Percentiles rank a stretch among this genome's conserved stretches.
Conservation (phyloP, 2,888 invertebrate species). For the Parasteatoda lunata region DNA sequence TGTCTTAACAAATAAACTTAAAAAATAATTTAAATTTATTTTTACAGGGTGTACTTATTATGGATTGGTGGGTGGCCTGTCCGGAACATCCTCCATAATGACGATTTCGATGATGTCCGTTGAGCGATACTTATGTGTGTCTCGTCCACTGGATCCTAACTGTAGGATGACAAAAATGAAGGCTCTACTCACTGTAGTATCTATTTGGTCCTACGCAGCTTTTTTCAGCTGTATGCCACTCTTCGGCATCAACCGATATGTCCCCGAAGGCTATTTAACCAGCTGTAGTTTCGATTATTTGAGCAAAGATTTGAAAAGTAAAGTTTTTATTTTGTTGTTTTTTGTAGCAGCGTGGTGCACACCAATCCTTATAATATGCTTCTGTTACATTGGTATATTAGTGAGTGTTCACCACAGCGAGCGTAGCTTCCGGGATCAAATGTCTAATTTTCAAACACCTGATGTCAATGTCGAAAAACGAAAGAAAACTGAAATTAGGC, state of each 20-base stretch:
- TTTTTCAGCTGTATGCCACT: slow-evolving; percentile 83
- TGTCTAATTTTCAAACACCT: neutral
- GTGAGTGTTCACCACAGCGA: slow-evolving; percentile 70
- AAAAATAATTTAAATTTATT: neutral
- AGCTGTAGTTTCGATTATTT: slow-evolving; percentile 91
- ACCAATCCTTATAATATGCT: slow-evolving; percentile 82
- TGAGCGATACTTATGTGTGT: slow-evolving; percentile 88
- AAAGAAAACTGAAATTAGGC: slow-evolving; percentile 78
- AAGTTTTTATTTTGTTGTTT: slow-evolving; percentile 83
- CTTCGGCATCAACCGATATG: slow-evolving; percentile 84
- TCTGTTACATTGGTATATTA: slow-evolving; percentile 84
- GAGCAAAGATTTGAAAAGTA: slow-evolving; percentile 78
- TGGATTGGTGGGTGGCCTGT: slow-evolving; percentile 86
- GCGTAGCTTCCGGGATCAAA: slow-evolving; percentile 51
- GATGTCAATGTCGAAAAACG: slow-evolving; percentile 47
- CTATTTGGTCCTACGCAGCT: slow-evolving; percentile 82
- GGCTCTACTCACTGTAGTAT: slow-evolving; percentile 76
- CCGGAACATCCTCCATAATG: slow-evolving; percentile 87
- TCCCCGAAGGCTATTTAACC: slow-evolving; percentile 88
- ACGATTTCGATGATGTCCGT: slow-evolving; percentile 86
- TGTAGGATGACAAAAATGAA: slow-evolving; percentile 78
- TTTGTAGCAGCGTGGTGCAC: slow-evolving; percentile 82
- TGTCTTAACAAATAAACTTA: too few relatives aligned
- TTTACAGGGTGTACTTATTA: slow-evolving; percentile 83
- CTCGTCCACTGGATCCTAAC: slow-evolving; percentile 82